Evolutionary conservation across 2,797 vertebrate species (phyloP).

Genomic region (Tauraco hartlaubi): DNA sequence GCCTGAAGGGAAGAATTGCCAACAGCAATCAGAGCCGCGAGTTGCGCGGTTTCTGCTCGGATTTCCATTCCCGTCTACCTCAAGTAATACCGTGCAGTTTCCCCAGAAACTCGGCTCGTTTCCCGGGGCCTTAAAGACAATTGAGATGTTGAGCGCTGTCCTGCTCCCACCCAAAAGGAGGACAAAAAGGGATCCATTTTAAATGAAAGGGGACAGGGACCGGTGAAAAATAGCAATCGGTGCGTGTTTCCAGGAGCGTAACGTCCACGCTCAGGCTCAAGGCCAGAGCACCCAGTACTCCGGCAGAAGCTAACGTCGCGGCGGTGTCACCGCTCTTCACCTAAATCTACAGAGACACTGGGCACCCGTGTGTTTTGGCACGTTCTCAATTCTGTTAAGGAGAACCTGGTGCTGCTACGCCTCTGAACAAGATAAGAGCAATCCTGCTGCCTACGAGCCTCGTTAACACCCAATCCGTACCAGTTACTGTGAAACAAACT

Average conservation of each 20-base stretch:
- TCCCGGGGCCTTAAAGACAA: not conserved
- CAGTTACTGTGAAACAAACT: slow-evolving; percentile 95
- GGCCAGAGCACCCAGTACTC: not conserved
- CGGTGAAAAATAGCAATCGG: not conserved
- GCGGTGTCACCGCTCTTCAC: too few species aligned
- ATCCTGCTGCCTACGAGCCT: not conserved
- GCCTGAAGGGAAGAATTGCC: slow-evolving; percentile 80
- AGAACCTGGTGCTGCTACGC: not conserved
- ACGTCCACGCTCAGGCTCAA: not conserved
- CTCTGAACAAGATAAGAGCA: not conserved
- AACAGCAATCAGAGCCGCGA: not conserved
- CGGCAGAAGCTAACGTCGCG: not conserved
- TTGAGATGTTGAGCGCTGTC: not conserved
- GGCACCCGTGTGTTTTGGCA: not conserved
- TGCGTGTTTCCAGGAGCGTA: not conserved
- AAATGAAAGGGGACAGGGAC: not conserved
- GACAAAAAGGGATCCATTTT: not conserved
- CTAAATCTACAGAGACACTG: not conserved
- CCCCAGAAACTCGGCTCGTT: not conserved
- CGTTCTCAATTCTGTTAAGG: not conserved
- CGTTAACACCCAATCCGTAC: slow-evolving; percentile 64
- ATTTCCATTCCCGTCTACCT: not conserved
- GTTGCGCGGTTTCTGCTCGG: not conserved
- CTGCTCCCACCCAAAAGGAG: not conserved
- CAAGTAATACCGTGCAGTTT: not conserved